phyloP scores from a whole-genome alignment of 2,113 vertebrate genomes.

The Oryctolagus cuniculus region DNA sequence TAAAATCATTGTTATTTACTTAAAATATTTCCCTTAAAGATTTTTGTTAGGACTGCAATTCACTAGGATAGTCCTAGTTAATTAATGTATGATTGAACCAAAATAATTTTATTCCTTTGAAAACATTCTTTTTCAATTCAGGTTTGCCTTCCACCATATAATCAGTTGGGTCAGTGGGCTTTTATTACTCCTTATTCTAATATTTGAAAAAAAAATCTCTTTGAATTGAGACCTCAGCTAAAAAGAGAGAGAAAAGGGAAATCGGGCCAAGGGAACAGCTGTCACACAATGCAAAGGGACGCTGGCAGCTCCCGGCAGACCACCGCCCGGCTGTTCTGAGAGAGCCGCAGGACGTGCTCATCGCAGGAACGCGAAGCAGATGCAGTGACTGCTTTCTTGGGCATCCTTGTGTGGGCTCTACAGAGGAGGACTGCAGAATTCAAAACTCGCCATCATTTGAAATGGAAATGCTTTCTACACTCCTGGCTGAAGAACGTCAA shows the following conservation, averaged over 20 bases:
- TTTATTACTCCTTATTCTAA: constrained; percentile 62
- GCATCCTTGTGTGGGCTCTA: constrained; percentile 51
- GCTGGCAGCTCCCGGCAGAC: constrained; percentile 56
- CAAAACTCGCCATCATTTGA: constrained; percentile 57
- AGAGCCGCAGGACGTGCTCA: constrained; percentile 20
- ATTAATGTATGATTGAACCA: constrained; percentile 12
- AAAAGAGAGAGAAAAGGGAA: constrained; percentile 61
- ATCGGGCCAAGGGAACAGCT: constrained; percentile 28
- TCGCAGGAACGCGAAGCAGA: constrained; percentile 61
- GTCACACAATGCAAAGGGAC: background rate
- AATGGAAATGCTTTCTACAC: constrained; percentile 65
- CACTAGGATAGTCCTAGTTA: background rate
- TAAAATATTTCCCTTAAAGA: constrained; percentile 33
- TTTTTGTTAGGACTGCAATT: background rate
- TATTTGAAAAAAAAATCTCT: constrained; percentile 48
- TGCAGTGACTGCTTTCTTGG: constrained; percentile 53
- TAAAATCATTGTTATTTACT: constrained; percentile 12
- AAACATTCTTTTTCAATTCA: constrained; percentile 56
- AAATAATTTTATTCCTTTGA: constrained; percentile 52
- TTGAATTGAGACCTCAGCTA: constrained; percentile 61
- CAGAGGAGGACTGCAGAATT: constrained; percentile 58
- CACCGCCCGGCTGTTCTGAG: constrained; percentile 47
- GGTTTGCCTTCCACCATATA: constrained; percentile 29
- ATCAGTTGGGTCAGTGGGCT: background rate
- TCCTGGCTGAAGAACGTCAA: background rate